Evolutionary conservation across 2,888 invertebrate genomes (phyloP), one percentile per base, ranked within the genome.

Genomic region (Cephus nigrinus): DNA sequence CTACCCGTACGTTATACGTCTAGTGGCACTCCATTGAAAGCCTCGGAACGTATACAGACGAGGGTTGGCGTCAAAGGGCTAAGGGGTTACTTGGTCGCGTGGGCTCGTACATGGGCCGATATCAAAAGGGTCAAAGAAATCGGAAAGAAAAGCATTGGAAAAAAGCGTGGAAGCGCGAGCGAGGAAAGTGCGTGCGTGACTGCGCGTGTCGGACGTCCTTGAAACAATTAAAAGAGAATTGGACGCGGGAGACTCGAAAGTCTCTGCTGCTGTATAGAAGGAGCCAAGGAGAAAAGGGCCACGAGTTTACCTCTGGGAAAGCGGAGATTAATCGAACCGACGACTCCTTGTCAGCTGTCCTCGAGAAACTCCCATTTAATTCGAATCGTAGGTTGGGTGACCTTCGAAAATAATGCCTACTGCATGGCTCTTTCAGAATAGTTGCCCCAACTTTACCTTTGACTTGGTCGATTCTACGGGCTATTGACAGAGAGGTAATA

Each of bases 141-240:
- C 40, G 40, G 5, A 55, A 55, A 23, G 9, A 55, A 23, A 55
- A 55, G 9, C 55, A 23, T 55, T 9, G 55, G 23, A 0, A 9
- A 55, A 23, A 9, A 9, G 23, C 9, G 55, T 9, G 23, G 55
- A 55, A 9, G 9, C 55, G 55, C 23, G 40, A 40, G 15, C 5
- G 40, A 23, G 5, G 0, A 9, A 23, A 23, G 4, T 23, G 55
- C 23, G 55, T 55, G 40, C 23, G 36, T 4, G 36, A 36, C 12
- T 36, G 12, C 36, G 36, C 36, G 23, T 55, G 55, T 55, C 55
- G 23, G 23, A 23, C 9, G 23, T 2, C 9, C 9, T 55, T 23
- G 23, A 55, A 55, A 55, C 9, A 78, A 74, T 78, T 79, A 77
- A 69, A 77, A 76, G 69, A 11, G 76, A 77, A 74, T 74, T 4